Conservation (phyloP, 1,140 invertebrate genomes). For the Papilio polyxenes region DNA sequence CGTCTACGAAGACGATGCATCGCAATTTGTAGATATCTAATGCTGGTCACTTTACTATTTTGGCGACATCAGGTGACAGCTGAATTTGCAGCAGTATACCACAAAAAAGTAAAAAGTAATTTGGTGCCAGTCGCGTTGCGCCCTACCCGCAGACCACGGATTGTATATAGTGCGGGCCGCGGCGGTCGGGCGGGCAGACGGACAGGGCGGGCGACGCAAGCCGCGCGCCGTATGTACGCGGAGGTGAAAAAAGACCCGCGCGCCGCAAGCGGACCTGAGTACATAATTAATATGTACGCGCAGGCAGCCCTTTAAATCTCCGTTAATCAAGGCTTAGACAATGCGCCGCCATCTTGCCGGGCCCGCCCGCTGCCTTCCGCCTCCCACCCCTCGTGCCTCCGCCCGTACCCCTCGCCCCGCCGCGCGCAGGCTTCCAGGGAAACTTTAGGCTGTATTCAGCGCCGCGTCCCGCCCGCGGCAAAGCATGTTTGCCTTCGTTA, state of each 20-base stretch:
- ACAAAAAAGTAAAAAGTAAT: not conserved
- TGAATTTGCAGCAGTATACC: not conserved
- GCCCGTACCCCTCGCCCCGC: conserved; percentile 16
- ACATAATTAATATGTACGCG: conserved; percentile 77
- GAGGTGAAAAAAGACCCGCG: conserved; percentile 49
- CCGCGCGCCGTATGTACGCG: conserved; percentile 45
- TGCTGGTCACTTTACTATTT: no score
- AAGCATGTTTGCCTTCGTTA: conserved; percentile 5
- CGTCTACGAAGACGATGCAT: no score
- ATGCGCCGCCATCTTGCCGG: conserved; percentile 72
- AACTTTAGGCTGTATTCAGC: conserved; percentile 52
- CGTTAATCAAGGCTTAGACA: conserved; percentile 73
- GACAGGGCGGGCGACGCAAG: not conserved
- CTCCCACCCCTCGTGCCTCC: conserved; percentile 42
- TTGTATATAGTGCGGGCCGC: conserved; percentile 33
- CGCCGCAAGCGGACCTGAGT: conserved; percentile 54
- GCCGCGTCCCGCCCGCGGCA: conserved; percentile 3
- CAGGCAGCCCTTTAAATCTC: conserved; percentile 62
- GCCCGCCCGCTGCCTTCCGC: conserved; percentile 49
- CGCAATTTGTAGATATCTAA: no score
- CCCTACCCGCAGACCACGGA: not conserved
- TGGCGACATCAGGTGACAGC: not conserved
- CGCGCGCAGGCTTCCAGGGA: conserved; percentile 52
- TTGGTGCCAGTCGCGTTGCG: not conserved
- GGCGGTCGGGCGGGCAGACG: no score